Base-by-base conservation (phyloP, 2,888 invertebrate species). In the Lomographa bimaculata region DNA sequence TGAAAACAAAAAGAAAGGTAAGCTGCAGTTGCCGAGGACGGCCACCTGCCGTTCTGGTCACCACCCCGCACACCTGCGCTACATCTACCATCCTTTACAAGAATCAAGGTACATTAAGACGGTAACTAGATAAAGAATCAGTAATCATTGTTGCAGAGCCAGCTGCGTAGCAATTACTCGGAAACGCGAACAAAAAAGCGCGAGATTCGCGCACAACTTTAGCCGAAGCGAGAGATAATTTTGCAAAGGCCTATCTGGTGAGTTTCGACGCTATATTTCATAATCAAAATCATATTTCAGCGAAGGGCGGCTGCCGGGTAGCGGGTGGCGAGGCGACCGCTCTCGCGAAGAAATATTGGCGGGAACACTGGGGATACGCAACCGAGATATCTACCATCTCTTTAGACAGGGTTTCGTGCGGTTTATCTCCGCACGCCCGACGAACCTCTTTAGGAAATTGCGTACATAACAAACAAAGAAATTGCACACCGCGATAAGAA, bases 391-490 rank as follows among this genome's bases (percentile, higher is more conserved):
- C 83, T 79, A 64, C 65, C 74, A 79, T 79, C 80, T 75, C 53
- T n/a, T n/a, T 64, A 70, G 66, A 61, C 58, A 42, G 46, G 47
- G 64, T 65, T 67, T 71, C 61, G 66, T 61, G 64, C 61, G 71
- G 70, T 74, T 82, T 82, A 81, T 83, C 79, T 77, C 64, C 52
- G 50, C 59, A 57, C 55, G 42, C 46, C 46, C 57, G 49, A 61
- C 57, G 60, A 66, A 62, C 60, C 77, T 72, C 71, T 79, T 78
- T 77, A 69, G 77, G 81, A 80, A 80, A 82, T 82, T 79, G 81
- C 79, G 81, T 77, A 77, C 72, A 73, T 69, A 60, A 70, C 79
- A 79, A 81, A 86, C 84, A 85, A 83, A 82, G 81, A 79, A 77
- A 85, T 79, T 76, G 75, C 79, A 69, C 67, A 68, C 63, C 64